Base-by-base conservation (phyloP, 2,797 vertebrate genomes). In the Diplodus sargus region DNA sequence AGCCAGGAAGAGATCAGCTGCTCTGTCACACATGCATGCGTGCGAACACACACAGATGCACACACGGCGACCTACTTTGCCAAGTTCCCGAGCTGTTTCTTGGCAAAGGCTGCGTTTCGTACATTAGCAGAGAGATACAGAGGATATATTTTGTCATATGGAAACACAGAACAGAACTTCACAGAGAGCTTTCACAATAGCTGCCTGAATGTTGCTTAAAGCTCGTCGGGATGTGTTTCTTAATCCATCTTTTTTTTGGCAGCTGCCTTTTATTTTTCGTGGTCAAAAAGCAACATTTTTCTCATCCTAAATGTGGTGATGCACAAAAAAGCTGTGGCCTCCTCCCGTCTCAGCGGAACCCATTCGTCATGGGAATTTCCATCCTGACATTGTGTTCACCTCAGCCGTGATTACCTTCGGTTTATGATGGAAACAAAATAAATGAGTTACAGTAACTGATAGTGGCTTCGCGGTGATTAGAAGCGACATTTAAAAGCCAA, bases 1-100 rank as follows among this genome's bases (percentile, higher is more conserved):
- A 93, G 90, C 70, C 82, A 83, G 70, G 68, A 70, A 80, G 61
- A 79, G 66, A 87, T 92, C 90, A 92, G 91, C 89, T 88, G 87
- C 78, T 85, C 80, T 65, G 64, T 78, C 84, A 70, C 85, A 79
- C 70, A 78, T 30, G 4, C 58, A 47, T 54, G 52, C 45, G 75
- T 9, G 39, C 62, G 67, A 47, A 76, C 56, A 84, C 66, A 70
- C 30, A 70, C 42, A 22, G 30, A 77, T 15, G 62, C 70, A 71
- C 57, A 53, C 66, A 60, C 53, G 13, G 25, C 5, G 3, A 10
- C 49, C 59, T 11, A 3, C 71, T 63, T 20, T 73, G 85, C 83
- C 78, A 85, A 84, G 70, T 76, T 75, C 68, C 34, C 76, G 66
- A 70, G 73, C 78, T 83, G 85, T 76, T 82, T 87, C 74, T 85